A percentile compares a stretch with the other conserved stretches of the same genome.
Evolutionary conservation across 2,797 vertebrate genomes (phyloP).

Genomic region (Fistularia commersonii): DNA sequence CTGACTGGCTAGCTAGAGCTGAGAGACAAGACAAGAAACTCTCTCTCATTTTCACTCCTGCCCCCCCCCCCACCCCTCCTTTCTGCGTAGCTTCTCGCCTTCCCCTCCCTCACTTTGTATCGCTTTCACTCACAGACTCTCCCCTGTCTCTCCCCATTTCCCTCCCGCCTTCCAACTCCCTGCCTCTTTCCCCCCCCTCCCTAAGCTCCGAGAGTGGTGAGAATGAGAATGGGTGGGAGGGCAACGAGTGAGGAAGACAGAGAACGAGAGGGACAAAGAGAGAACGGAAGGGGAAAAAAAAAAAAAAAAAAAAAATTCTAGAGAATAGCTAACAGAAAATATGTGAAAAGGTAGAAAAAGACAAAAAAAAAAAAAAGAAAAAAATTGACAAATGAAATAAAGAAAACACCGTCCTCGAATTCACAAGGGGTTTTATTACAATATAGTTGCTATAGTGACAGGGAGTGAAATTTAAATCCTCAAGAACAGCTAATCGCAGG

Average conservation of each 20-base stretch:
- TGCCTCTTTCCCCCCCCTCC: conserved; percentile 34
- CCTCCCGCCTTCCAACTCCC: conserved; percentile 45
- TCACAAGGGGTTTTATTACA: conserved; percentile 69
- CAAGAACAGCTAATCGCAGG: conserved; percentile 64
- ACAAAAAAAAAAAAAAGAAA: not conserved
- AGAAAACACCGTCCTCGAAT: conserved; percentile 48
- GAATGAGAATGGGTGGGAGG: conserved; percentile 51
- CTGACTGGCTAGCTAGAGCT: conserved; percentile 55
- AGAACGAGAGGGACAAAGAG: conserved; percentile 11
- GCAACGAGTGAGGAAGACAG: conserved; percentile 37
- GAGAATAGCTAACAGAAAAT: not conserved
- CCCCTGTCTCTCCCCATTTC: conserved; percentile 50
- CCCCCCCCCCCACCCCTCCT: conserved; percentile 24
- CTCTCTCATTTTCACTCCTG: conserved; percentile 67
- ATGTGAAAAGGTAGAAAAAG: not conserved
- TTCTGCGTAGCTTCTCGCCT: conserved; percentile 51
- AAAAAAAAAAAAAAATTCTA: not conserved
- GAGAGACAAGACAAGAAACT: conserved; percentile 65
- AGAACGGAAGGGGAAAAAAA: conserved; percentile 7
- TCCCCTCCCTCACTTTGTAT: conserved; percentile 65
- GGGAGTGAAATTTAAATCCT: conserved; percentile 70
- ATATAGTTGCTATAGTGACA: conserved; percentile 75
- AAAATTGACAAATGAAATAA: conserved; percentile 2
- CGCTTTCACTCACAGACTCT: conserved; percentile 62
- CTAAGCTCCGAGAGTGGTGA: conserved; percentile 51